A percentile compares a stretch with the other conserved stretches of the same genome.
Conservation (phyloP, 2,797 vertebrate species). For the Sylvia borin region DNA sequence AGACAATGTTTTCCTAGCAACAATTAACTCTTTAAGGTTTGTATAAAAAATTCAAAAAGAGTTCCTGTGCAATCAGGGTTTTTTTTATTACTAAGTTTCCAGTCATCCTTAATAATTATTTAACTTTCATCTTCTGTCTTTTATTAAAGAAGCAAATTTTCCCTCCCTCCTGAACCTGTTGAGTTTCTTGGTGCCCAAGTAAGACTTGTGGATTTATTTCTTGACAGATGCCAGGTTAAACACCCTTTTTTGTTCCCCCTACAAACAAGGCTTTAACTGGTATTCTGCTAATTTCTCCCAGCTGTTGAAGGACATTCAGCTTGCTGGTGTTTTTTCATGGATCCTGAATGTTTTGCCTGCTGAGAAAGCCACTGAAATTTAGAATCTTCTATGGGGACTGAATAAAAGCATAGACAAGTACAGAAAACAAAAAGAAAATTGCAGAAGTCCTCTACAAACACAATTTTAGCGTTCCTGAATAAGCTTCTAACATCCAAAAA, state of each 20-base stretch:
- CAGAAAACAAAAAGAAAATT: neutral
- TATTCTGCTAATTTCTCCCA: neutral
- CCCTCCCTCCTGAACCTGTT: neutral
- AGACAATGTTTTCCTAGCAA: neutral
- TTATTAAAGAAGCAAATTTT: neutral
- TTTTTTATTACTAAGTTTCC: neutral
- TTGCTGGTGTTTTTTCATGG: neutral
- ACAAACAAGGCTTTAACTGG: neutral
- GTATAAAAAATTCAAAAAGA: neutral
- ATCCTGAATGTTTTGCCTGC: neutral
- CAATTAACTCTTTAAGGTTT: neutral
- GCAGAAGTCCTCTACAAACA: neutral
- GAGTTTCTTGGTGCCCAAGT: neutral
- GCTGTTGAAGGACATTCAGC: neutral
- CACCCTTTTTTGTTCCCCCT: fast-evolving
- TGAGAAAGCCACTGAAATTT: neutral
- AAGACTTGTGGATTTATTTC: neutral
- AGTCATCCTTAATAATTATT: neutral
- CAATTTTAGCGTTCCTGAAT: neutral
- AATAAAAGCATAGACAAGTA: neutral
- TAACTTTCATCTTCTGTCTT: neutral
- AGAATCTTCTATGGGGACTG: neutral
- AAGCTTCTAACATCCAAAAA: neutral
- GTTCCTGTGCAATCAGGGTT: neutral
- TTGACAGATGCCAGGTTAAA: neutral